Conservation (phyloP, 2,113 vertebrate genomes). For the Colistium nudipinnis region DNA sequence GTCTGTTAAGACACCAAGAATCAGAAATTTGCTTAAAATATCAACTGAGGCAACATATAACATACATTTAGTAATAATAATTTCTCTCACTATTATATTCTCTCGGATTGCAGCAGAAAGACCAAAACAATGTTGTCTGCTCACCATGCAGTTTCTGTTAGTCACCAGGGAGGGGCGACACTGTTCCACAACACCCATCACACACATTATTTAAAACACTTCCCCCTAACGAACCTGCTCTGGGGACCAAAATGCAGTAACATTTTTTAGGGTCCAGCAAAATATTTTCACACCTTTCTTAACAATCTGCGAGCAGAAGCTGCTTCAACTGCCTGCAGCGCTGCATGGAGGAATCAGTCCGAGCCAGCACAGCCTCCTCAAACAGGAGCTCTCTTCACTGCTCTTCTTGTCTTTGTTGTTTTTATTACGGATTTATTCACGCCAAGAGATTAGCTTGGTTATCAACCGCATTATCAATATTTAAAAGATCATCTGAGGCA, state of each 20-base stretch:
- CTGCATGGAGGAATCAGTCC: constrained; percentile 6
- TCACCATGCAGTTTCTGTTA: not conserved
- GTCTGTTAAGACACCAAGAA: not conserved
- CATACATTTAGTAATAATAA: not conserved
- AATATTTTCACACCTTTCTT: constrained; percentile 69
- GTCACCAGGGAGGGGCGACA: constrained; percentile 86
- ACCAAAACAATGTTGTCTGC: not conserved
- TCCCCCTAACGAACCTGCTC: constrained; percentile 41
- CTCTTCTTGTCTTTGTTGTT: not conserved
- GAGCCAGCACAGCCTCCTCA: not conserved
- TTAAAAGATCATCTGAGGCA: not conserved
- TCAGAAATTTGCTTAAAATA: not conserved
- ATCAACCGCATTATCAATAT: not conserved
- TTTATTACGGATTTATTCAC: not conserved
- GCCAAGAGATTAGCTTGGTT: not conserved
- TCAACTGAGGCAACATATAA: not conserved
- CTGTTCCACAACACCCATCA: constrained; percentile 78
- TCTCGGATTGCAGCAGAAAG: not conserved
- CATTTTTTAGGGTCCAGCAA: constrained; percentile 57
- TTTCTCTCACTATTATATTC: not conserved
- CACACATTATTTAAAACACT: not conserved
- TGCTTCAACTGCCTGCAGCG: constrained; percentile 23
- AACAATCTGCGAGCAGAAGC: constrained; percentile 44
- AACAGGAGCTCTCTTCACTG: not conserved
- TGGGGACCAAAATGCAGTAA: constrained; percentile 36